phyloP scores from a whole-genome alignment of 2,888 invertebrate species.

The Marasmarcha lunaedactyla region DNA sequence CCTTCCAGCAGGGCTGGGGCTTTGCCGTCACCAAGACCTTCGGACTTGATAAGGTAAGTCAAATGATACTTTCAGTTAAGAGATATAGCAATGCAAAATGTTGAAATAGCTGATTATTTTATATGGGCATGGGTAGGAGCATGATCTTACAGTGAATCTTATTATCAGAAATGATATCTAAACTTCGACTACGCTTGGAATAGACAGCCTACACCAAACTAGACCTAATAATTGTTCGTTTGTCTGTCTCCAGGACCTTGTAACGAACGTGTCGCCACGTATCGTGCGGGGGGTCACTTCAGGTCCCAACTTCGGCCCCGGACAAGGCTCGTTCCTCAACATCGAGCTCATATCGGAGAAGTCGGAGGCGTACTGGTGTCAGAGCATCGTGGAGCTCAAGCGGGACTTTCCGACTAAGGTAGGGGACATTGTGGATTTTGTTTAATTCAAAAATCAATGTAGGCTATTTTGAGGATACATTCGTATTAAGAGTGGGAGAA shows the following conservation, averaged over 20 bases:
- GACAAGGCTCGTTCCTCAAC: slow-evolving; percentile 96
- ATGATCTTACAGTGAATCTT: too few relatives aligned
- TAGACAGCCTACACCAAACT: too few relatives aligned
- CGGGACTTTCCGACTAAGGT: slow-evolving; percentile 90
- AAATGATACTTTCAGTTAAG: background rate
- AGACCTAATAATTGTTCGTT: too few relatives aligned
- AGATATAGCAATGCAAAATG: too few relatives aligned
- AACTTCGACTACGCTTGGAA: too few relatives aligned
- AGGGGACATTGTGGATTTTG: too few relatives aligned
- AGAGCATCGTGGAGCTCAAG: slow-evolving; percentile 89
- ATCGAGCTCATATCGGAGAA: slow-evolving; percentile 99
- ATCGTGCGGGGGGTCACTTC: slow-evolving; percentile 95
- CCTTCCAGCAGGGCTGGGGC: slow-evolving; percentile 97
- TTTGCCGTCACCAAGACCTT: slow-evolving; percentile 99
- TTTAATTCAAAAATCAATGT: too few relatives aligned
- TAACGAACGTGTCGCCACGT: slow-evolving; percentile 97
- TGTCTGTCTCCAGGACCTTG: slow-evolving; percentile 79
- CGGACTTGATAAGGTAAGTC: slow-evolving; percentile 85
- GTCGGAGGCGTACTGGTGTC: slow-evolving; percentile 92
- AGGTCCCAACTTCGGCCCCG: slow-evolving; percentile 92
- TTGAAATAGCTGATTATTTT: too few relatives aligned
- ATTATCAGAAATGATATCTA: too few relatives aligned
- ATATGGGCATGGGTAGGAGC: too few relatives aligned
- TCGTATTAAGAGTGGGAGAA: too few relatives aligned
- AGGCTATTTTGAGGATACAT: too few relatives aligned